Percentiles rank a stretch among this genome's conserved stretches.
Conservation (phyloP, 2,888 invertebrate species). For the Cremastinae sp. region DNA sequence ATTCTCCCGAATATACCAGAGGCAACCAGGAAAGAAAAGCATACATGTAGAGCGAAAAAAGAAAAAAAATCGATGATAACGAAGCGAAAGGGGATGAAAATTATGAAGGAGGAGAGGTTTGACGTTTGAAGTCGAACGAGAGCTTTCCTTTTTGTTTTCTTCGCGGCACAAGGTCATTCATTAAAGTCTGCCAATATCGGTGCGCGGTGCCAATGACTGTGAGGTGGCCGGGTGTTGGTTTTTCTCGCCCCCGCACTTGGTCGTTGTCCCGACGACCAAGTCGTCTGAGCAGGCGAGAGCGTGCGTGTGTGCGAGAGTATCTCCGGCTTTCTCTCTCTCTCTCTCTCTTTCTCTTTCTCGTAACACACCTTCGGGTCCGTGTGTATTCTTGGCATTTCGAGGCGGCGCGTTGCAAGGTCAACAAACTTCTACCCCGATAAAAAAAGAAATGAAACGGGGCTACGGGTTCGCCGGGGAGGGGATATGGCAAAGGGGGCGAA, state of each 20-base stretch:
- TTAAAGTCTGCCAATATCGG: background rate
- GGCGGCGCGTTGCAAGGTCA: conserved; percentile 65
- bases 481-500: conserved; percentile 19
- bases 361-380: conserved; percentile 20
- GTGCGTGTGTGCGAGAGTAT: conserved; percentile 15
- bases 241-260: conserved; percentile 54
- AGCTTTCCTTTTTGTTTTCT: background rate
- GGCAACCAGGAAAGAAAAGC: too few relatives aligned
- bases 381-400: conserved; percentile 64
- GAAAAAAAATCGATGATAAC: too few relatives aligned
- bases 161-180: background rate
- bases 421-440: conserved; percentile 63
- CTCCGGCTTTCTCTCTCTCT: conserved; percentile 44
- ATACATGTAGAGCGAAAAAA: background rate
- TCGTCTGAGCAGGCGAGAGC: conserved; percentile 13
- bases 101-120: background rate
- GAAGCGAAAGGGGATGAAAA: background rate
- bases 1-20: too few relatives aligned
- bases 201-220: conserved; percentile 24
- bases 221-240: background rate
- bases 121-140: background rate
- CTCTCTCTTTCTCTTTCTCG: conserved; percentile 52
- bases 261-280: conserved; percentile 57
- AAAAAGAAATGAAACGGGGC: conserved; percentile 51
- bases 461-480: conserved; percentile 9